Evolutionary conservation across 1,140 invertebrate species (phyloP), one percentile per base, ranked within the genome.

Genomic region (Whitmania pigra): DNA sequence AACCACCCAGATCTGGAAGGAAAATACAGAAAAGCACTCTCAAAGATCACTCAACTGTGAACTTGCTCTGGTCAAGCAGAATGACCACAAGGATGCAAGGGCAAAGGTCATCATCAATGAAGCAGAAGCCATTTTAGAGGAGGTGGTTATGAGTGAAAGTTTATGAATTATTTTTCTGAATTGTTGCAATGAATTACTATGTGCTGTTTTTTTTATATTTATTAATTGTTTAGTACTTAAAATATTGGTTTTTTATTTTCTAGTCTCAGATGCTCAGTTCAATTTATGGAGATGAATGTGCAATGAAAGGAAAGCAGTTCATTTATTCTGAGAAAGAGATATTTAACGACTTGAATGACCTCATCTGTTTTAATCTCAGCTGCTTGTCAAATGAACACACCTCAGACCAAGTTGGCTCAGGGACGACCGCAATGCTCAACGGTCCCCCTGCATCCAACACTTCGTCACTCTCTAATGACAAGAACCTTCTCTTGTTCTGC

Each of bases 31-130:
- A n/a, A 68, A 68, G n/a, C 29, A 68, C 31, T 68, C 29, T 36
- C 67, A 68, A 40, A 68, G 40, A 17, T 68, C 67, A 68, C 67
- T 68, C 29, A 36, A 68, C 40, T 36, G 40, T 36, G 67, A 68
- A 36, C 29, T 40, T 36, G 20, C 25, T 9, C 9, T 40, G 20
- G 29, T 68, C 67, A 68, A 68, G 67, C 67, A 68, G 67, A 68
- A 68, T n/a, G 67, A 68, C 29, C 31, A 29, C 20, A 68, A 68
- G 29, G 67, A 68, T 40, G 40, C 67, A 31, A 68, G 40, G 67
- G 29, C 67, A 68, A 68, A 68, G 40, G 40, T 36, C 40, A 29
- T 68, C 29, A n/a, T 68, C 31, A 29, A 68, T n/a, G 67, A 68
- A 36, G 67, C 67, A 29, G 67, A 68, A 36, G 67, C 67, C 6